Evolutionary conservation across 2,888 invertebrate genomes (phyloP), one percentile per base, ranked within the genome.

Genomic region (Tenthredo distinguenda): DNA sequence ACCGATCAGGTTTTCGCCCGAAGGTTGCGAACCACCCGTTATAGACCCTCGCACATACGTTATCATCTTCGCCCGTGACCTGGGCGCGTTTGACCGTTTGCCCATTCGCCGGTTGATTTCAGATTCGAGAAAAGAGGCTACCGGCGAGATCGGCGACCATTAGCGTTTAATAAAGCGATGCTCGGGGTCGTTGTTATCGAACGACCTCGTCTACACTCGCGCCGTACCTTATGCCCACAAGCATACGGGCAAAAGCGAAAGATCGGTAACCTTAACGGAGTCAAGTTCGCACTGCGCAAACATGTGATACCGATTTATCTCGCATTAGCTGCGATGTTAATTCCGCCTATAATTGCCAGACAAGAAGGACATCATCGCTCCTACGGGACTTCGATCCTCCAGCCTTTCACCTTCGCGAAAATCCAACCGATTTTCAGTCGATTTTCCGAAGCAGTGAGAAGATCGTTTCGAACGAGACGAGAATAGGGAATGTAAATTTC

Each of bases 111-210:
- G 50, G 34, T 81, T 50, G 81, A 40, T 81, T 81, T 81, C 62
- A 81, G 81, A 71, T 83, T 71, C 68, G 68, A 65, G 43, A 34
- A 10, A 81, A 37, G 65, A 50, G 37, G 68, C 43, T 40, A 62
- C 81, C 65, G 31, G 77, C 77, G 55, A 47, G 55, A 77, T 77
- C 77, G 77, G 31, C 34, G 74, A 81, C 81, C 62, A 81, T 81
- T 81, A 81, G 81, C 81, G 81, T 81, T 58, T 62, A 81, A 62
- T 65, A 81, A 81, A 81, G 62, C 81, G 81, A 81, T 65, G 81
- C 81, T 62, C 50, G 55, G 47, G 50, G 34, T 77, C 81, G 58
- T 47, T 37, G 77, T 50, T 77, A 77, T 55, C 77, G 55, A 77
- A 34, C 31, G 37, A 55, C 77, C 55, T 50, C 50, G 77, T 50